Evolutionary conservation across 1,140 invertebrate species (phyloP).

Genomic region (Agrilus planipennis): DNA sequence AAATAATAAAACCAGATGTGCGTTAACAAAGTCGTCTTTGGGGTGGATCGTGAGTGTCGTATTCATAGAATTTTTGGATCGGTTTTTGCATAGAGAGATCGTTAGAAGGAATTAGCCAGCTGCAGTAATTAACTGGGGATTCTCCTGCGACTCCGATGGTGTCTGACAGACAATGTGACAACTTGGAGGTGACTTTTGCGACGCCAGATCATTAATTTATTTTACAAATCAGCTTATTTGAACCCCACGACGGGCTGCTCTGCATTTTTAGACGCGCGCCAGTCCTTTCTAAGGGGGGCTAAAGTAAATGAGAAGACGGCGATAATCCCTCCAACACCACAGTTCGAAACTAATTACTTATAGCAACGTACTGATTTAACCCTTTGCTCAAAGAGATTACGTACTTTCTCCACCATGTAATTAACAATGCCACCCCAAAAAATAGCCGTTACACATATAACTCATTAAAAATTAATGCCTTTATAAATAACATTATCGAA

Average conservation of each 20-base stretch:
- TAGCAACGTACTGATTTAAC: conserved; percentile 15
- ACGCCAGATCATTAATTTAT: conserved; percentile 33
- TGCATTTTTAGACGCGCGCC: conserved; percentile 25
- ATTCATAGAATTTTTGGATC: conserved; percentile 6
- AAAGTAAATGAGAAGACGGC: conserved; percentile 25
- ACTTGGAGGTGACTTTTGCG: conserved; percentile 30
- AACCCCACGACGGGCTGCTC: conserved; percentile 24
- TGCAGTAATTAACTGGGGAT: conserved; percentile 30
- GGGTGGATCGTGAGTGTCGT: too few relatives aligned
- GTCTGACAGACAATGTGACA: conserved; percentile 32
- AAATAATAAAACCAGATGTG: too few relatives aligned
- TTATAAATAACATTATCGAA: too few relatives aligned
- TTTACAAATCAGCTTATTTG: conserved; percentile 33
- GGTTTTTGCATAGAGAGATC: conserved; percentile 28
- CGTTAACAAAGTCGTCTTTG: too few relatives aligned
- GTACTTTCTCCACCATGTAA: conserved; percentile 2
- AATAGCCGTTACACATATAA: too few relatives aligned
- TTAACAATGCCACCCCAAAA: background rate
- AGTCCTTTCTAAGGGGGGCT: conserved; percentile 27
- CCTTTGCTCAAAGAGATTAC: conserved; percentile 12
- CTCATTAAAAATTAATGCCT: too few relatives aligned
- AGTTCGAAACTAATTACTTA: conserved; percentile 24
- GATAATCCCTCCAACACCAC: conserved; percentile 26
- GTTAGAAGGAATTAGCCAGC: conserved; percentile 26
- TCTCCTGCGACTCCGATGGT: conserved; percentile 14